Conservation (phyloP, 2,113 vertebrate species). For the Cichladusa arquata region DNA sequence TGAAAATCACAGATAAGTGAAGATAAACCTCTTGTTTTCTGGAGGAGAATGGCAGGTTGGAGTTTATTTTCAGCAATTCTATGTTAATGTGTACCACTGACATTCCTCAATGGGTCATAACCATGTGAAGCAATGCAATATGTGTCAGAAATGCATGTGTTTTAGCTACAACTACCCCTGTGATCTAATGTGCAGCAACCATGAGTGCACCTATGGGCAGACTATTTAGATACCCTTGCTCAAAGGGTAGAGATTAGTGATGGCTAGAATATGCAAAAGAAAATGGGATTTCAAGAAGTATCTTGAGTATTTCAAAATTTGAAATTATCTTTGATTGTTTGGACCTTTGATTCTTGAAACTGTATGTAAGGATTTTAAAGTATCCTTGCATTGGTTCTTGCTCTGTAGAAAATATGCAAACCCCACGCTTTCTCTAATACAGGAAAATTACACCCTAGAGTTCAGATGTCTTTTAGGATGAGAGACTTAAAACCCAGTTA, state of each 20-base stretch:
- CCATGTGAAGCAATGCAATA: background rate
- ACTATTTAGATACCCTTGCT: background rate
- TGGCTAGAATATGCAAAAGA: background rate
- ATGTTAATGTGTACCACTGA: background rate
- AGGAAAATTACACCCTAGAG: background rate
- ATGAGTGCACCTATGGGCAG: background rate
- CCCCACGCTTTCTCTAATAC: background rate
- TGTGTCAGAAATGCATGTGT: background rate
- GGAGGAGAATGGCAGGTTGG: background rate
- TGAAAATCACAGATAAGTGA: background rate
- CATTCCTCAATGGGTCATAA: background rate
- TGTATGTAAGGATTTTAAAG: background rate
- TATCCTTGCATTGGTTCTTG: background rate
- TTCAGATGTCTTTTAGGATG: background rate
- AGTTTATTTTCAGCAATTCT: background rate
- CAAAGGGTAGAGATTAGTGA: background rate
- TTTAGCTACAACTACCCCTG: background rate
- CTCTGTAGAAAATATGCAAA: background rate
- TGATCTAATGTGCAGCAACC: background rate
- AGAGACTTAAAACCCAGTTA: background rate
- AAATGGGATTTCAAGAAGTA: background rate
- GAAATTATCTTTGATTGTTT: background rate
- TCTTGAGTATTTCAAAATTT: background rate
- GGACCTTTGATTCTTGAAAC: background rate
- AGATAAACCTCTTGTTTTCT: background rate